Base-by-base conservation (phyloP, 2,888 invertebrate genomes). In the Megastigmus dorsalis region DNA sequence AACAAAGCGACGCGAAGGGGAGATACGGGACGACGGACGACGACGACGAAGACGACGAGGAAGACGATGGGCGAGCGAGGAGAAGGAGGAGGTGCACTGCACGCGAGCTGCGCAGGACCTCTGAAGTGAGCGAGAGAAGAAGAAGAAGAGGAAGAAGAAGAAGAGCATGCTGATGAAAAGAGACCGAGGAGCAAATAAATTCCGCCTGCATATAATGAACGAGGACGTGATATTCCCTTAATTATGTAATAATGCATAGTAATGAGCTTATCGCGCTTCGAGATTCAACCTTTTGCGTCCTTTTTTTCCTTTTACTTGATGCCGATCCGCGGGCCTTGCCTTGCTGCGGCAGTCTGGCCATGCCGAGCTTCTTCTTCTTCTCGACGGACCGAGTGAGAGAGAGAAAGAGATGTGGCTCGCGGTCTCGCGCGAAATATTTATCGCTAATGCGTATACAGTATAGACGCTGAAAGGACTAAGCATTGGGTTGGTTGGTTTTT, bases 1-100 rank as follows among this genome's bases (percentile, higher is more conserved):
- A 70, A 76, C 76, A 76, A 76, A 76, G 76, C 76, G 69, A 76
- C 68, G 72, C 70, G 72, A 76, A 75, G 71, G 68, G 76, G 68
- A 75, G 75, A 75, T 75, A 75, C 57, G 68, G 71, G 36, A 66
- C 50, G 68, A 76, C 57, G 63, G 57, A 60, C 63, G 65, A 65
- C 73, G 57, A 33, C 36, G 41, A 50, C 38, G 33, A 41, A 23
- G 13, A 28, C 23, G 33, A 10, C 13, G 36, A 60, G 28, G 41
- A 33, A n/a, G 33, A 10, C 23, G 18, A 10, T 2, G 15, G 43
- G 38, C 23, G 23, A 28, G 48, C 28, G 23, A 30, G 30, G 30
- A 48, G 55, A n/a, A 26, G 66, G 30, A 66, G 66, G 20, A 41
- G 38, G 36, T 28, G 54, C n/a, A 28, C 18, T 15, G n/a, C 41